Conservation (phyloP, 2,888 invertebrate genomes). For the Proisotoma minuta region DNA sequence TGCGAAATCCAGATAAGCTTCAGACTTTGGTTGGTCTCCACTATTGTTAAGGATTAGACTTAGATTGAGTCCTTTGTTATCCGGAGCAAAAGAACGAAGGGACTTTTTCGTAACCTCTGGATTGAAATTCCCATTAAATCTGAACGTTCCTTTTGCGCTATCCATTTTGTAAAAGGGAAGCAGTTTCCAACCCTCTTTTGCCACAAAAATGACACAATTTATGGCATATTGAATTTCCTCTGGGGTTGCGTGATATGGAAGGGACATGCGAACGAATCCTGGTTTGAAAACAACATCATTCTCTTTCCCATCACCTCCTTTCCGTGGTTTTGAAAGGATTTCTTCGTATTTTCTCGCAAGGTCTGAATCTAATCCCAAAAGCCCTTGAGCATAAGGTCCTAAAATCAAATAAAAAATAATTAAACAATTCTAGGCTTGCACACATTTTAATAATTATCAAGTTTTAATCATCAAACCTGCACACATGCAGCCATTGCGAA, state of each 20-base stretch:
- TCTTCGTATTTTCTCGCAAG: slow-evolving; percentile 71
- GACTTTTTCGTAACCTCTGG: too few relatives aligned
- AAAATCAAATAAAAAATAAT: too few relatives aligned
- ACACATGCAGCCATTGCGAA: slow-evolving; percentile 57
- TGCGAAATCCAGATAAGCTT: too few relatives aligned
- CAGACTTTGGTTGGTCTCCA: too few relatives aligned
- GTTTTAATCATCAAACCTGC: too few relatives aligned
- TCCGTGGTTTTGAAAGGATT: slow-evolving; percentile 61
- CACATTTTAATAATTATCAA: slow-evolving; percentile 52
- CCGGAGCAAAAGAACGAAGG: too few relatives aligned
- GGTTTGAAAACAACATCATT: slow-evolving; percentile 63
- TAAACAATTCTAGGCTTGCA: neutral
- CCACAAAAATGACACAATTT: slow-evolving; percentile 78
- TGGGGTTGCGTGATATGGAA: slow-evolving; percentile 78
- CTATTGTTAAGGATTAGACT: too few relatives aligned
- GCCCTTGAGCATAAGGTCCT: slow-evolving; percentile 32
- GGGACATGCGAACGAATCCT: slow-evolving; percentile 76
- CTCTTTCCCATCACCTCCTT: slow-evolving; percentile 10
- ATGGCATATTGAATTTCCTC: slow-evolving; percentile 73
- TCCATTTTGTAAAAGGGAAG: slow-evolving; percentile 27
- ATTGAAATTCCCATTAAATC: too few relatives aligned
- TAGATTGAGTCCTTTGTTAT: too few relatives aligned
- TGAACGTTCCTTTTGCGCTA: slow-evolving; percentile 12
- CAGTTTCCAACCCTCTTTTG: slow-evolving; percentile 61
- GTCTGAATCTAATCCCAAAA: slow-evolving; percentile 76